Conservation (phyloP, 2,113 vertebrate genomes). For the Scomber scombrus region DNA sequence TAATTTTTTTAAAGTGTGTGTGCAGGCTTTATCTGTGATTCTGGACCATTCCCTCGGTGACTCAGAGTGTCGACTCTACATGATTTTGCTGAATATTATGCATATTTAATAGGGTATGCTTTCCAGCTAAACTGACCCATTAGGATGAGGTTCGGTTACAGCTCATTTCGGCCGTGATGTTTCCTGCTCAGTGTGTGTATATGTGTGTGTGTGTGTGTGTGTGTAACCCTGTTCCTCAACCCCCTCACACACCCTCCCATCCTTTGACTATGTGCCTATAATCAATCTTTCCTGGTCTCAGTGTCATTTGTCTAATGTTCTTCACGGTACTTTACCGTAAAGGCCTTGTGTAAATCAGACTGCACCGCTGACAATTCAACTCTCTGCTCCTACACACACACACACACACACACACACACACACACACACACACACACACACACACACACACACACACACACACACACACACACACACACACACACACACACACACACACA, state of each 20-base stretch:
- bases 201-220: conserved; percentile 11
- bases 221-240: background rate
- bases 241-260: background rate
- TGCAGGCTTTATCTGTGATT: conserved; percentile 14
- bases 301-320: conserved; percentile 72
- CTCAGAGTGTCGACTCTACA: conserved; percentile 17
- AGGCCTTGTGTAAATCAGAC: conserved; percentile 61
- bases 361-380: conserved; percentile 20
- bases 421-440: conserved; percentile 9
- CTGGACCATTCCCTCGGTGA: background rate
- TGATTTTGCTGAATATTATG: conserved; percentile 55
- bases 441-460: conserved; percentile 15
- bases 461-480: background rate
- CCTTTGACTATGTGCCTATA: conserved; percentile 47
- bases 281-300: conserved; percentile 66
- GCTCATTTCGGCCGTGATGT: conserved; percentile 51
- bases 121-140: conserved; percentile 66
- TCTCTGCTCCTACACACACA: background rate
- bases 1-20: conserved; percentile 3
- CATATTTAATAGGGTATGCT: conserved; percentile 67
- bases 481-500: conserved; percentile 27
- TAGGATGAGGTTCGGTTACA: conserved; percentile 68
- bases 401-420: conserved; percentile 30
- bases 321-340: conserved; percentile 64
- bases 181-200: conserved; percentile 3